A percentile compares a stretch with the other conserved stretches of the same genome.
Evolutionary conservation across 2,888 invertebrate species (phyloP).

Genomic region (Patella pellucida): DNA sequence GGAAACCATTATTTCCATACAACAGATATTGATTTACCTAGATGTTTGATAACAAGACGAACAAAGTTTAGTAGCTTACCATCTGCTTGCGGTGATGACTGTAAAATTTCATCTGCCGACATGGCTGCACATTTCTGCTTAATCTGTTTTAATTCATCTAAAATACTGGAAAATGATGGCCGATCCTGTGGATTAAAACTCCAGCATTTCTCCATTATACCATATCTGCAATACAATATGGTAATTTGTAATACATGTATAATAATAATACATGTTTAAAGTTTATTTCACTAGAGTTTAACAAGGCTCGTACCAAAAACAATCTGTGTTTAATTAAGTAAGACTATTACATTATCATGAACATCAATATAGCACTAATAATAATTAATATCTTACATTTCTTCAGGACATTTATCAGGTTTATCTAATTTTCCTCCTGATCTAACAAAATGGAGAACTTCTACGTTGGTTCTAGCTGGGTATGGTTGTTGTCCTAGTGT

Average conservation of each 20-base stretch:
- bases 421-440: conserved; percentile 84
- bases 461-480: conserved; percentile 90
- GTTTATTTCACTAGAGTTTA: neutral
- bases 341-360: neutral
- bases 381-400: conserved; percentile 69
- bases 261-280: neutral
- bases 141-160: conserved; percentile 54
- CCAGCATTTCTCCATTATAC: conserved; percentile 91
- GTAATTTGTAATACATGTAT: neutral
- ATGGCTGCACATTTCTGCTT: conserved; percentile 54
- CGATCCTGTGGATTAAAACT: conserved; percentile 84
- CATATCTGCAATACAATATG: conserved; percentile 76
- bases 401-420: conserved; percentile 85
- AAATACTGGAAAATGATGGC: conserved; percentile 80
- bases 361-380: neutral
- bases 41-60: neutral
- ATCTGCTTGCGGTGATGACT: conserved; percentile 47
- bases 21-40: too few species aligned
- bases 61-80: conserved; percentile 38
- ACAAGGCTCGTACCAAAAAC: too few species aligned
- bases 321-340: too few species aligned
- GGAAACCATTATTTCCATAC: too few species aligned
- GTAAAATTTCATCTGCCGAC: conserved; percentile 49
- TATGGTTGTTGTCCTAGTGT: conserved; percentile 97
- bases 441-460: conserved; percentile 91